These are phyloP conservation scores for Epiblema foenella DNA, from an alignment of 2,888 invertebrate species.

Conservation along the genomic window DNA sequence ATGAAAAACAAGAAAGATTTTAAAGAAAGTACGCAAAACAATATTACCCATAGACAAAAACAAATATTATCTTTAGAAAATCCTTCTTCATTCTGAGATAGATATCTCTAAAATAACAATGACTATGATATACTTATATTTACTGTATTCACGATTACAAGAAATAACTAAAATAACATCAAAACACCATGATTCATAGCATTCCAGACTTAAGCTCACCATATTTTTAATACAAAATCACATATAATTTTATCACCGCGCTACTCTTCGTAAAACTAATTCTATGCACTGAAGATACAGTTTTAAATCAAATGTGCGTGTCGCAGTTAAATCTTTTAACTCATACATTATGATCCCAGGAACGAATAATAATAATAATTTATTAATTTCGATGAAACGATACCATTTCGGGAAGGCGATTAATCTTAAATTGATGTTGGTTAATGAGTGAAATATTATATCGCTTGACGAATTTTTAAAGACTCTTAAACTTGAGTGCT, in stretches of 20 bases:
- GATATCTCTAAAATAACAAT: background rate
- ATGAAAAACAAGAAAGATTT: too few relatives aligned
- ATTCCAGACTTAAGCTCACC: conserved; percentile 1
- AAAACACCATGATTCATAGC: conserved; percentile 28
- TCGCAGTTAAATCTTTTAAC: conserved; percentile 16
- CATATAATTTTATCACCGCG: conserved; percentile 12
- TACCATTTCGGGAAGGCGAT: conserved; percentile 37
- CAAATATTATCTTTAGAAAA: too few relatives aligned
- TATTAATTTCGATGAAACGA: conserved; percentile 47
- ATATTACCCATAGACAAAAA: too few relatives aligned
- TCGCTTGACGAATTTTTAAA: conserved; percentile 15
- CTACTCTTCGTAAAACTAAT: background rate
- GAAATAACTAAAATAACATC: conserved; percentile 6
- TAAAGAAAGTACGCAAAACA: too few relatives aligned
- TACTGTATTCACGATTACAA: conserved; percentile 5
- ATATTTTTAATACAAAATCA: conserved; percentile 25
- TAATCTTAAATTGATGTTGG: conserved; percentile 32
- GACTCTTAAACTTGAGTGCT: background rate
- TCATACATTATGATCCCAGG: conserved; percentile 49
- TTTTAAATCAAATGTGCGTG: background rate
- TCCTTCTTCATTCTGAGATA: too few relatives aligned
- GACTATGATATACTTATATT: background rate
- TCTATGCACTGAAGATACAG: background rate
- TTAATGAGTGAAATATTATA: conserved; percentile 25
- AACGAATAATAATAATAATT: conserved; percentile 46